Conservation (phyloP, 2,888 invertebrate species). For the Mechanitis messenoides region DNA sequence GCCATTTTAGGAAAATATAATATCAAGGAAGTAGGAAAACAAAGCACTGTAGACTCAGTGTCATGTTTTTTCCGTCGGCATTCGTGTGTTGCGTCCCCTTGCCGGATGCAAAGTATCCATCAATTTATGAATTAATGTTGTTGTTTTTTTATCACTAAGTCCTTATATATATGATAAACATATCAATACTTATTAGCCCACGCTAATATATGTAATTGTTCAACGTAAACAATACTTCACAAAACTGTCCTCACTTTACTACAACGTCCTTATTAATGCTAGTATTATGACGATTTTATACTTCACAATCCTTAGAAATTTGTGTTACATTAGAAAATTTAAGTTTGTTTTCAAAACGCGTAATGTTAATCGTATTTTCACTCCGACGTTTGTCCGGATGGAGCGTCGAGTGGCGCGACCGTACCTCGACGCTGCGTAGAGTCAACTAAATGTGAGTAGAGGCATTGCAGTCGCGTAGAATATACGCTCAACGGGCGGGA, state of each 20-base stretch:
- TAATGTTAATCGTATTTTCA: constrained; percentile 66
- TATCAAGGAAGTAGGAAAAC: constrained; percentile 73
- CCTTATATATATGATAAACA: constrained; percentile 52
- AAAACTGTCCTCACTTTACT: constrained; percentile 48
- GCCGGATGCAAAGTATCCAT: constrained; percentile 72
- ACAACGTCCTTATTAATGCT: constrained; percentile 14
- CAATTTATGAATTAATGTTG: constrained; percentile 65
- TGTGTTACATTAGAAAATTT: constrained; percentile 12
- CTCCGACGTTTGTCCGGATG: constrained; percentile 59
- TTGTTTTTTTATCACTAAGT: constrained; percentile 39
- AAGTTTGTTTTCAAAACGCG: constrained; percentile 46
- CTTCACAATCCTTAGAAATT: constrained; percentile 15
- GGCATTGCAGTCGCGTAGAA: constrained; percentile 68
- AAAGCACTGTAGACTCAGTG: constrained; percentile 68
- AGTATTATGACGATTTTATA: constrained; percentile 13
- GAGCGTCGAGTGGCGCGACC: constrained; percentile 69
- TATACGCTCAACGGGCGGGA: constrained; percentile 58
- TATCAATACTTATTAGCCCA: constrained; percentile 42
- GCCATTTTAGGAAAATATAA: constrained; percentile 69
- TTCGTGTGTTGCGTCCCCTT: constrained; percentile 65
- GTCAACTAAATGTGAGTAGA: constrained; percentile 66
- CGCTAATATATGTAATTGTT: constrained; percentile 21
- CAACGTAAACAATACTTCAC: constrained; percentile 45
- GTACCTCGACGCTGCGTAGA: constrained; percentile 67
- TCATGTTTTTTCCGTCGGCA: constrained; percentile 76